Evolutionary conservation across 1,140 invertebrate genomes (phyloP).

Genomic region (Watersipora subatra): DNA sequence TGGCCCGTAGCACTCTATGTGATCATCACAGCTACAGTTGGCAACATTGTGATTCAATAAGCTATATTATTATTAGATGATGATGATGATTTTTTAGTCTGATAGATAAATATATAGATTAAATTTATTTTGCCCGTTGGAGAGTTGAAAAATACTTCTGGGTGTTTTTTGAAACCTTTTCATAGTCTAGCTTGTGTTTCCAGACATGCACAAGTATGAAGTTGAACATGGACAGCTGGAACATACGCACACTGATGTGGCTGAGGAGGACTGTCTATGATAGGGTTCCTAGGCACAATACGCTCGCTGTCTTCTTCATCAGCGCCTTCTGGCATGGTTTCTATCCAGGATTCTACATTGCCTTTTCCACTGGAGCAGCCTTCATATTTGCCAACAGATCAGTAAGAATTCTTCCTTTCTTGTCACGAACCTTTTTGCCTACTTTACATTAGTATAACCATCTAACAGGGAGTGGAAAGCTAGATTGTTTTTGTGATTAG

Average conservation of each 20-base stretch:
- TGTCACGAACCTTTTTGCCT: not conserved
- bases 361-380: constrained; percentile 68
- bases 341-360: constrained; percentile 84
- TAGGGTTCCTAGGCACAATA: constrained; percentile 36
- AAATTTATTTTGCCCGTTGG: too few relatives aligned
- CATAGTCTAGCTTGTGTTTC: too few relatives aligned
- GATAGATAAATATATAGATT: too few relatives aligned
- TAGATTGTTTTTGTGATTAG: not conserved
- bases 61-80: too few relatives aligned
- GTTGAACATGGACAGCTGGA: constrained; percentile 32
- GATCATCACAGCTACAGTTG: too few relatives aligned
- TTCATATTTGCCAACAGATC: constrained; percentile 64
- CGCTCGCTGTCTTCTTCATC: constrained; percentile 61
- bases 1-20: too few relatives aligned
- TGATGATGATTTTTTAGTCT: too few relatives aligned
- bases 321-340: constrained; percentile 90
- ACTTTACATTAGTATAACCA: not conserved
- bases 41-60: too few relatives aligned
- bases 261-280: constrained; percentile 31
- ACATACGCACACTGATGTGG: constrained; percentile 27
- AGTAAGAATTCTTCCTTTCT: constrained; percentile 43
- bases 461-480: not conserved
- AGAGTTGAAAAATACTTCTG: too few relatives aligned
- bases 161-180: too few relatives aligned
- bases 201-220: constrained; percentile 23